Evolutionary conservation across 1,140 invertebrate species (phyloP).

Genomic region (Lordiphosa collinella): DNA sequence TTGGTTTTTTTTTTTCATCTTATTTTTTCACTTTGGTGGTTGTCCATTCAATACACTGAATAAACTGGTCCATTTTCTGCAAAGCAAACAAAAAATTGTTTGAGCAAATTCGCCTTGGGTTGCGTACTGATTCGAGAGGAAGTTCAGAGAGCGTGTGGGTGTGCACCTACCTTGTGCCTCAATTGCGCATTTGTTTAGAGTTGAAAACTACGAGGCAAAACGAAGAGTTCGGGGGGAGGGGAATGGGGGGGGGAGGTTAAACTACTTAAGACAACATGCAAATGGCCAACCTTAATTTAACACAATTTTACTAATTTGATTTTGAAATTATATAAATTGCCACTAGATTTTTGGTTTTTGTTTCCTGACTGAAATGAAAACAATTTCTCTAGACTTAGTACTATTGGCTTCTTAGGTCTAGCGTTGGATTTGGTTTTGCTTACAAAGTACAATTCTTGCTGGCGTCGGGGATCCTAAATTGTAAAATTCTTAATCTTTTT

Average conservation of each 20-base stretch:
- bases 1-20: slow-evolving; percentile 35
- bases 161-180: slow-evolving; percentile 64
- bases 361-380: slow-evolving; percentile 46
- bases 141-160: slow-evolving; percentile 1
- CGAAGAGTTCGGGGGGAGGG: slow-evolving; percentile 4
- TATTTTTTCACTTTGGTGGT: slow-evolving; percentile 65
- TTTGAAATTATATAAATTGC: slow-evolving; percentile 54
- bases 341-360: slow-evolving; percentile 32
- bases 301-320: slow-evolving; percentile 59
- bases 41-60: slow-evolving; percentile 70
- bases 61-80: slow-evolving; percentile 69
- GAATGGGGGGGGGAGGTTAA: slow-evolving; percentile 14
- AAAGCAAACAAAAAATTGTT: slow-evolving; percentile 24
- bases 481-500: slow-evolving; percentile 57
- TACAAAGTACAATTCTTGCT: slow-evolving; percentile 37
- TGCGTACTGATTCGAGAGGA: too few relatives aligned
- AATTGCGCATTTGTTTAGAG: slow-evolving; percentile 63
- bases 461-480: slow-evolving; percentile 58
- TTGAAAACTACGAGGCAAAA: slow-evolving; percentile 70
- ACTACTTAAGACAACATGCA: slow-evolving; percentile 35
- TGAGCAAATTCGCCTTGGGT: neutral
- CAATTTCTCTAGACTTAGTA: slow-evolving; percentile 53
- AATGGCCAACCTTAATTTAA: slow-evolving; percentile 34
- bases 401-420: slow-evolving; percentile 8
- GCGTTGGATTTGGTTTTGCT: slow-evolving; percentile 24